These are phyloP conservation scores for Caloenas nicobarica DNA, from an alignment of 2,113 vertebrate genomes.

Conservation along the genomic window DNA sequence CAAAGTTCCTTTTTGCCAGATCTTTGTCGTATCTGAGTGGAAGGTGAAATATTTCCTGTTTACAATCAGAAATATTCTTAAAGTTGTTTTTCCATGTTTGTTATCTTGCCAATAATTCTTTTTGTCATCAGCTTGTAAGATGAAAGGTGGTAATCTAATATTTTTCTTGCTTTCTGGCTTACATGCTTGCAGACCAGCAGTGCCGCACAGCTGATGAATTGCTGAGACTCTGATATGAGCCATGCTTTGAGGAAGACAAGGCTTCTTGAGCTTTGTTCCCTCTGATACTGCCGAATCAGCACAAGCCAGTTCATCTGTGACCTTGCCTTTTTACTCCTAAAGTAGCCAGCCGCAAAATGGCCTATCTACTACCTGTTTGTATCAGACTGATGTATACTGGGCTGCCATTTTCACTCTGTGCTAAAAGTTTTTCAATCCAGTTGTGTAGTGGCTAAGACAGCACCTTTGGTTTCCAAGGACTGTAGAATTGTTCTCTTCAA, in stretches of 20 bases:
- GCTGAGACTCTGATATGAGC: background rate
- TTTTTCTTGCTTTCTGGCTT: background rate
- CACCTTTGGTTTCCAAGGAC: background rate
- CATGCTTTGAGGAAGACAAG: background rate
- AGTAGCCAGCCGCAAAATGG: background rate
- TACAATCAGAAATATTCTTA: background rate
- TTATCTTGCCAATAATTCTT: background rate
- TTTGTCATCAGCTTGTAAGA: background rate
- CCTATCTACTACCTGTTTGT: background rate
- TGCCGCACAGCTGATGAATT: background rate
- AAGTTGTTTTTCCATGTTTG: background rate
- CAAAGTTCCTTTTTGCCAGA: background rate
- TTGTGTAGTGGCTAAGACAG: background rate
- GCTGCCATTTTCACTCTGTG: background rate
- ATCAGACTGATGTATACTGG: background rate
- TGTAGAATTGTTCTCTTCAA: background rate
- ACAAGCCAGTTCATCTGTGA: rapidly evolving
- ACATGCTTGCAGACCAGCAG: background rate
- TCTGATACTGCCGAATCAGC: background rate
- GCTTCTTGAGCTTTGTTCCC: background rate
- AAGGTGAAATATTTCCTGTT: background rate
- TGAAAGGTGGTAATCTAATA: background rate
- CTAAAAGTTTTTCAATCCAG: background rate
- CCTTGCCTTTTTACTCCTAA: background rate
- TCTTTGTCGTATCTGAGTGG: background rate